These are phyloP conservation scores for Drosophila sucinea DNA, from an alignment of 1,140 invertebrate genomes.

Conservation along the genomic window DNA sequence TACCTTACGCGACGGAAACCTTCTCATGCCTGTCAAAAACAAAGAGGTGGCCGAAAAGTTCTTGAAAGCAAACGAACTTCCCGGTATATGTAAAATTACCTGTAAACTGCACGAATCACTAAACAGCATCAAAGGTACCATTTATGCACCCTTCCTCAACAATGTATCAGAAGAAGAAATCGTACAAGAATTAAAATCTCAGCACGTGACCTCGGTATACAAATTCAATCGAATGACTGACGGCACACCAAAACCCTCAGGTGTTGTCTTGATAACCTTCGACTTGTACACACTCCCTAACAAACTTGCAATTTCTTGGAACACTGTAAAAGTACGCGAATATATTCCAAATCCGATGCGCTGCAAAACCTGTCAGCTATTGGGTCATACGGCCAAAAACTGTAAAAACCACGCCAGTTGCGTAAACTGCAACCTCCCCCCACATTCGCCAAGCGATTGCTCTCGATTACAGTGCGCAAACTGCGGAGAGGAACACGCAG, in stretches of 20 bases:
- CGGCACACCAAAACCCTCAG: neutral
- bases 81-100: conserved; percentile 17
- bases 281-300: conserved; percentile 18
- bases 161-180: conserved; percentile 24
- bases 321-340: neutral
- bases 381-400: too few species aligned
- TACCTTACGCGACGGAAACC: conserved; percentile 17
- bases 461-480: too few species aligned
- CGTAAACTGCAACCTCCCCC: too few species aligned
- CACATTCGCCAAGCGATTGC: too few species aligned
- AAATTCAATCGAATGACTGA: conserved; percentile 19
- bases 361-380: too few species aligned
- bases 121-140: conserved; percentile 10
- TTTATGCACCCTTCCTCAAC: conserved; percentile 13
- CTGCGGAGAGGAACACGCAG: too few species aligned
- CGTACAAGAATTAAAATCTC: neutral
- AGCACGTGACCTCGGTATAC: neutral
- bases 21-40: conserved; percentile 10
- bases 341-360: too few species aligned
- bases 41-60: neutral
- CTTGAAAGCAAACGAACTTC: conserved; percentile 15
- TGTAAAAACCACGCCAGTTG: too few species aligned
- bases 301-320: conserved; percentile 5
- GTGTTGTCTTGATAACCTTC: conserved; percentile 22
- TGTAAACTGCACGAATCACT: conserved; percentile 22